Evolutionary conservation across 1,140 invertebrate species (phyloP).

Genomic region (Ylistrum balloti): DNA sequence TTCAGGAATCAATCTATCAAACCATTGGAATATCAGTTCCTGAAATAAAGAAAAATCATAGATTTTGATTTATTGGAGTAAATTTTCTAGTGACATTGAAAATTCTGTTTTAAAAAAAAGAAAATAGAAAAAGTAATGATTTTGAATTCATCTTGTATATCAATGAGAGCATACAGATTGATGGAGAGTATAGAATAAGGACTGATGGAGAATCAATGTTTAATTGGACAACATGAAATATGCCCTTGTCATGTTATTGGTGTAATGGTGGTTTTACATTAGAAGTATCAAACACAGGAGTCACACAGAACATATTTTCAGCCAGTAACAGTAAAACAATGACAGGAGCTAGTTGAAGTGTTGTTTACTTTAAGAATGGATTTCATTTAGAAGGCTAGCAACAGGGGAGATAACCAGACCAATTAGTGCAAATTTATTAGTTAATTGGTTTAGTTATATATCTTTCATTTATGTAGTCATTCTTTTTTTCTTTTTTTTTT

Average conservation of each 20-base stretch:
- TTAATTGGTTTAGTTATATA: no score
- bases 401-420: neutral
- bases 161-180: neutral
- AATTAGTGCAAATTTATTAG: no score
- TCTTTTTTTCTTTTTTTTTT: no score
- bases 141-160: no score
- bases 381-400: neutral
- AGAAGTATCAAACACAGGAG: neutral
- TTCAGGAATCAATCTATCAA: neutral
- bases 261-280: neutral
- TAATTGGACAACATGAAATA: neutral
- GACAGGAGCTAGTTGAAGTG: neutral
- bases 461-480: no score
- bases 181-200: neutral
- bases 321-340: neutral
- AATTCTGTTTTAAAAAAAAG: neutral
- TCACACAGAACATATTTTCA: neutral
- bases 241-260: neutral
- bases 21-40: neutral
- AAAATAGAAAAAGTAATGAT: no score
- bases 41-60: neutral
- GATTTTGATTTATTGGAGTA: neutral
- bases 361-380: neutral
- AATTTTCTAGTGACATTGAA: neutral
- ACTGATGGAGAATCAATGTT: neutral